These are phyloP conservation scores for Seriola quinqueradiata DNA, from an alignment of 2,113 vertebrate genomes.

Conservation along the genomic window DNA sequence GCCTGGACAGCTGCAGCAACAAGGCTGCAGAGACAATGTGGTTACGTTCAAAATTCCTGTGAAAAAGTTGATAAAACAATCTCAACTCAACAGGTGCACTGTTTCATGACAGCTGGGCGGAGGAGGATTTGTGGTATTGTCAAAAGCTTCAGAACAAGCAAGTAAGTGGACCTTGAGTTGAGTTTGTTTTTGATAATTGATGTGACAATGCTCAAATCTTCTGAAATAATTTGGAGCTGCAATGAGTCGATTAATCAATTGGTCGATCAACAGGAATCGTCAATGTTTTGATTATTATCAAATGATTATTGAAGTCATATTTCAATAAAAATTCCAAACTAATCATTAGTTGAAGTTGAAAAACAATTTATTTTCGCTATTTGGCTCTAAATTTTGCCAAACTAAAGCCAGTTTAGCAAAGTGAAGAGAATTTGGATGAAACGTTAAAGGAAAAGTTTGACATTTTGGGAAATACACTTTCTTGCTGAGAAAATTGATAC, in stretches of 20 bases:
- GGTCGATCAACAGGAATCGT: neutral
- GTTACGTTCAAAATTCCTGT: neutral
- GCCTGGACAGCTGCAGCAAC: constrained; percentile 35
- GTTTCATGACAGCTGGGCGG: neutral
- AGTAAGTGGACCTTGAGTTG: neutral
- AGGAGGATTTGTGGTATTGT: neutral
- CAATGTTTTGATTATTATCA: neutral
- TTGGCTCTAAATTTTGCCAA: neutral
- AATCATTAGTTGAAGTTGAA: neutral
- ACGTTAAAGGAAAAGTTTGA: neutral
- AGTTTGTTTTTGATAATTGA: constrained; percentile 11
- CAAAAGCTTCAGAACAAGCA: neutral
- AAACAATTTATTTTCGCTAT: neutral
- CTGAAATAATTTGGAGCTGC: neutral
- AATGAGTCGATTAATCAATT: neutral
- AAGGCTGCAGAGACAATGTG: neutral
- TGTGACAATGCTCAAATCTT: neutral
- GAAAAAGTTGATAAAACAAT: constrained; percentile 1
- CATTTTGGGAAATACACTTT: neutral
- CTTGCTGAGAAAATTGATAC: neutral
- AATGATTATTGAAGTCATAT: neutral
- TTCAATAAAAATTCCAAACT: neutral
- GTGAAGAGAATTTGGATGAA: neutral
- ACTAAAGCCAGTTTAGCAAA: neutral
- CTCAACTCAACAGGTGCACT: neutral